Conservation (phyloP, 2,888 invertebrate species). For the Parnassius glacialis region DNA sequence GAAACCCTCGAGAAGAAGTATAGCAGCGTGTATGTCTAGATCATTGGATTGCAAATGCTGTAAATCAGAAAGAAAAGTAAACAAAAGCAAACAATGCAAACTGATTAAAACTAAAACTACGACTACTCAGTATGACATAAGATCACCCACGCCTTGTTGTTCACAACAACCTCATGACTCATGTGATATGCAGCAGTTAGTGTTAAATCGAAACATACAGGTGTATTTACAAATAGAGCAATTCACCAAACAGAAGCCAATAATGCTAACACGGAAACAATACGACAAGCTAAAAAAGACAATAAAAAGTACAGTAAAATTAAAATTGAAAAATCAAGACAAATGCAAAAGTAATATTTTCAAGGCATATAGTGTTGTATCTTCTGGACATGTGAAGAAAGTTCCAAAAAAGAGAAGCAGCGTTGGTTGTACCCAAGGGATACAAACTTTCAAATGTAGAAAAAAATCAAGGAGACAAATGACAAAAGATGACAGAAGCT, state of each 20-base stretch:
- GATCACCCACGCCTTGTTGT: slow-evolving; percentile 2
- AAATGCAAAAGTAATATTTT: slow-evolving; percentile 33
- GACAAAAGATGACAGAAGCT: not conserved
- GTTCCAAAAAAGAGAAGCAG: slow-evolving; percentile 29
- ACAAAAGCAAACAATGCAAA: slow-evolving; percentile 20
- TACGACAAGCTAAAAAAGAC: slow-evolving; percentile 59
- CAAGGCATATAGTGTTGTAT: slow-evolving; percentile 34
- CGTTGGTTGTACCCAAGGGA: slow-evolving; percentile 18
- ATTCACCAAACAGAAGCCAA: slow-evolving; percentile 51
- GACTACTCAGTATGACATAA: slow-evolving; percentile 23
- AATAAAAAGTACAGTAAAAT: slow-evolving; percentile 42
- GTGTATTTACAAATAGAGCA: slow-evolving; percentile 53
- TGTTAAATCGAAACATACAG: slow-evolving; percentile 52
- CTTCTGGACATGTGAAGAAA: slow-evolving; percentile 44
- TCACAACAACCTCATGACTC: slow-evolving; percentile 30
- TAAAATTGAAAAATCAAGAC: slow-evolving; percentile 29
- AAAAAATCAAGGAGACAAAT: slow-evolving; percentile 7
- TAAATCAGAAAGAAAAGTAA: slow-evolving; percentile 11
- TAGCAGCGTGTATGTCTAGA: slow-evolving; percentile 14
- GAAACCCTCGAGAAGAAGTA: slow-evolving; percentile 6
- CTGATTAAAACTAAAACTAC: slow-evolving; percentile 26
- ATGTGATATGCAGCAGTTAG: slow-evolving; percentile 33
- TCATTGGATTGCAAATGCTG: slow-evolving; percentile 22
- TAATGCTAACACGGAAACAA: slow-evolving; percentile 56
- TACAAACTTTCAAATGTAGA: slow-evolving; percentile 28